Percentiles rank a stretch among this genome's conserved stretches.
These are phyloP conservation scores for Centropristis striata DNA, from an alignment of 2,113 vertebrate genomes.

Conservation along the genomic window DNA sequence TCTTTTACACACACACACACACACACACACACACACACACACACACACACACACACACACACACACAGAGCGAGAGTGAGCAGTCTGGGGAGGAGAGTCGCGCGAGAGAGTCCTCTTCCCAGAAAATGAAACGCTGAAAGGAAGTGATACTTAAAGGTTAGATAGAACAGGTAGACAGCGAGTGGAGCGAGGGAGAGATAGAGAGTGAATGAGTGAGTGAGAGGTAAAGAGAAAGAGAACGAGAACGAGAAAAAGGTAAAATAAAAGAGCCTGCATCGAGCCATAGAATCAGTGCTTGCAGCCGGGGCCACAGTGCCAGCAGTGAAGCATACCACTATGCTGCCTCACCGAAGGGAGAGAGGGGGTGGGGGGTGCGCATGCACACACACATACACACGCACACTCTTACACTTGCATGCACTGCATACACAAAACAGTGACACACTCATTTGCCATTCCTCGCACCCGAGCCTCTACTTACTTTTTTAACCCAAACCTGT, in stretches of 20 bases:
- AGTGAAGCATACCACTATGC: constrained; percentile 84
- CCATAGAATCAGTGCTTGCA: constrained; percentile 54
- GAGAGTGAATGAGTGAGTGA: neutral
- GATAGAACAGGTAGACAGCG: constrained; percentile 39
- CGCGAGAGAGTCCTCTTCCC: constrained; percentile 45
- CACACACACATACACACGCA: constrained; percentile 32
- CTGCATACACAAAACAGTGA: constrained; percentile 4
- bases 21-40: neutral
- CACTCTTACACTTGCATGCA: constrained; percentile 31
- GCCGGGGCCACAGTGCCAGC: constrained; percentile 75
- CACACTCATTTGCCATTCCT: constrained; percentile 42
- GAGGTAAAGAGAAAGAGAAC: constrained; percentile 4
- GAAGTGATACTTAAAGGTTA: constrained; percentile 27
- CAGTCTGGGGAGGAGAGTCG: constrained; percentile 32
- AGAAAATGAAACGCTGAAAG: constrained; percentile 47
- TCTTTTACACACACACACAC: constrained; percentile 33
- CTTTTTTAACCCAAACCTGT: constrained; percentile 60
- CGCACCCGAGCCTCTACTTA: constrained; percentile 58
- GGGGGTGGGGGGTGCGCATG: neutral
- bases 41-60: constrained; percentile 26
- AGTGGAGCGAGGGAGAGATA: constrained; percentile 8
- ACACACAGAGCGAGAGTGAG: constrained; percentile 11
- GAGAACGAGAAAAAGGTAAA: constrained; percentile 4
- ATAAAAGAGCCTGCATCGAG: constrained; percentile 32
- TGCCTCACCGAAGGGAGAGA: constrained; percentile 78